Evolutionary conservation across 2,888 invertebrate genomes (phyloP), one percentile per base, ranked within the genome.

Genomic region (Latheticus oryzae): DNA sequence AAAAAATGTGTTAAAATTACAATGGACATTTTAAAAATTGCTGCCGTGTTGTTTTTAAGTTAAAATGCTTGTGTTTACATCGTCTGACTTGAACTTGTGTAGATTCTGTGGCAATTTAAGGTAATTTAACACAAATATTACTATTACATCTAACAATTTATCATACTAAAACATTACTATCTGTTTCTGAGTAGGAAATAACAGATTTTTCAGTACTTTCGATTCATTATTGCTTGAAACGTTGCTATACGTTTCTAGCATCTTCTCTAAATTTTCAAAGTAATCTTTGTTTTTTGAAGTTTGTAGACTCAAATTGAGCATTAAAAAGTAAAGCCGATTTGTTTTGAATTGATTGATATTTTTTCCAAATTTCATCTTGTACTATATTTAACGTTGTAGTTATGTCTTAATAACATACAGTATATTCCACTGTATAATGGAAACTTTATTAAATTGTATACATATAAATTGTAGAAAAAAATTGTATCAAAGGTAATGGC

Each of bases 61-160:
- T 69, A 78, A 82, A 83, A 83, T 84, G 84, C 83, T 85, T 85
- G 84, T 89, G 88, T 89, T 88, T 88, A 88, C 89, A 88, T 88
- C 86, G 83, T 83, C 84, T 82, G 84, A 83, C 83, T 81, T 78
- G 82, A 81, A 80, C 81, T 83, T 82, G 80, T 81, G 78, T 82
- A 83, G 81, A 81, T 82, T 83, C 85, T 83, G 82, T 83, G 82
- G 84, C 81, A 82, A 80, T 82, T 79, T 79, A 77, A 82, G 84
- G 84, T 79, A 74, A 56, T 23, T 42, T 32, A 21, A 28, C n/a
- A 23, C 23, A 7, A 13, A 42, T 40, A 42, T 19, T 19, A 23
- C 32, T n/a, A 5, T 24, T 32, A 32, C 17, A 15, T 24, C 13
- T 30, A n/a, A 13, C 16, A 21, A 9, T 24, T 30, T 19, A 32